Conservation (phyloP, 2,113 vertebrate genomes). For the Macrotis lagotis region DNA sequence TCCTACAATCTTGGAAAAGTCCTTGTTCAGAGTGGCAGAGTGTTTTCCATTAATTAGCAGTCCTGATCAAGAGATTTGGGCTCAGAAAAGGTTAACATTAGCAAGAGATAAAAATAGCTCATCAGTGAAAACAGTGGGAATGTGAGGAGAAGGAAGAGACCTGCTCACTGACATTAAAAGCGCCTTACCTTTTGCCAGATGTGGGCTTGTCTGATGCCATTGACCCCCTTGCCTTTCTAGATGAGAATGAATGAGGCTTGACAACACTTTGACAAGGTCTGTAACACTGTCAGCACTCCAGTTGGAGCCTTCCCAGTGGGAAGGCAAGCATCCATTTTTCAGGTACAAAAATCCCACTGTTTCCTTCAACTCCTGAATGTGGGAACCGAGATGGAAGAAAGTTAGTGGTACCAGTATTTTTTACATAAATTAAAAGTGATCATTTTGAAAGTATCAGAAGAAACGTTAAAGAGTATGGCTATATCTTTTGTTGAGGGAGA, state of each 20-base stretch:
- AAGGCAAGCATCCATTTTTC: conserved; percentile 35
- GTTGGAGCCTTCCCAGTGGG: background rate
- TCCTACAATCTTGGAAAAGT: background rate
- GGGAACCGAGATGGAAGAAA: conserved; percentile 4
- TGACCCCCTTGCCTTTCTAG: conserved; percentile 21
- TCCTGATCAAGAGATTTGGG: background rate
- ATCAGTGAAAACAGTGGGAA: background rate
- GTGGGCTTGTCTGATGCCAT: background rate
- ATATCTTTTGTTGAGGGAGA: background rate
- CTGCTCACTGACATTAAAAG: background rate
- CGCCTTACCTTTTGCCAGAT: background rate
- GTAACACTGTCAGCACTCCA: background rate
- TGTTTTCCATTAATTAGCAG: background rate
- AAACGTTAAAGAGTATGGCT: background rate
- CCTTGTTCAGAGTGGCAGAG: background rate
- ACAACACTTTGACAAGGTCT: conserved; percentile 48
- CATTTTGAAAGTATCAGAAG: background rate
- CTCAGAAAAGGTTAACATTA: background rate
- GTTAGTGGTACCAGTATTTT: background rate
- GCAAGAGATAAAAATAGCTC: background rate
- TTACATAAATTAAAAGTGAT: background rate
- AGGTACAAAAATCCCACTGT: conserved; percentile 71
- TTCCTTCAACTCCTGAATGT: conserved; percentile 66
- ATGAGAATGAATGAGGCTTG: conserved; percentile 31
- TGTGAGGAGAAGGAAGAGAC: background rate